Evolutionary conservation across 2,113 vertebrate species (phyloP).

Genomic region (chimpanzee (Pan troglodytes)): DNA sequence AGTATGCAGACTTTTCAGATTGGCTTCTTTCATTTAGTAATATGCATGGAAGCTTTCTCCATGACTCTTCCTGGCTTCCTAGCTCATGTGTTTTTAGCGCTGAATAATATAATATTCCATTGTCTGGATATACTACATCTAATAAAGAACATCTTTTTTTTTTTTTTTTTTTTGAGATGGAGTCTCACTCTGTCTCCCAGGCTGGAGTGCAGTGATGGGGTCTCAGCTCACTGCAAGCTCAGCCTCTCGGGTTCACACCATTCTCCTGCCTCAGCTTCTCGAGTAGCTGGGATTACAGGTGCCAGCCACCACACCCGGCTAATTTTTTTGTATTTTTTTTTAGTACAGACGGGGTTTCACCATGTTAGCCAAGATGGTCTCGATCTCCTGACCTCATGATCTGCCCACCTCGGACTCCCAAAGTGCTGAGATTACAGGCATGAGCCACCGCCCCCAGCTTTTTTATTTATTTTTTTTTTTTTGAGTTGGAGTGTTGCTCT

Average conservation of each 20-base stretch:
- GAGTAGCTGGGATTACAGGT: no score
- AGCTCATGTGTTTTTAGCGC: not conserved
- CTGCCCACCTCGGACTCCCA: not conserved
- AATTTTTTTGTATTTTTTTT: no score
- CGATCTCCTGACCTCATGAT: not conserved
- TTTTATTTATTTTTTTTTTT: no score
- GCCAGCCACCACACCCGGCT: accelerated
- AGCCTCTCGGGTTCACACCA: no score
- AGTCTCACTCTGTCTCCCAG: not conserved
- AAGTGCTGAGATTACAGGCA: not conserved
- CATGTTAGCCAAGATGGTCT: not conserved
- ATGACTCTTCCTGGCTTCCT: not conserved
- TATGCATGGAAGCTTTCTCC: not conserved
- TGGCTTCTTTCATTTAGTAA: not conserved
- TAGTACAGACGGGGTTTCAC: no score
- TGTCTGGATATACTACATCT: not conserved
- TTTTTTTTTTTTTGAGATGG: not conserved
- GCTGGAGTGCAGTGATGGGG: not conserved
- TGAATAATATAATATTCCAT: not conserved
- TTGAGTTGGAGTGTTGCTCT: no score
- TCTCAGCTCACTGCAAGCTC: no score
- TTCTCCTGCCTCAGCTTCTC: no score
- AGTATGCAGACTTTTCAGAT: not conserved
- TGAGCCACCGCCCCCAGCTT: not conserved
- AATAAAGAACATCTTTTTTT: not conserved